These are phyloP conservation scores for Pluvialis apricaria DNA, from an alignment of 2,113 vertebrate genomes.

Conservation along the genomic window DNA sequence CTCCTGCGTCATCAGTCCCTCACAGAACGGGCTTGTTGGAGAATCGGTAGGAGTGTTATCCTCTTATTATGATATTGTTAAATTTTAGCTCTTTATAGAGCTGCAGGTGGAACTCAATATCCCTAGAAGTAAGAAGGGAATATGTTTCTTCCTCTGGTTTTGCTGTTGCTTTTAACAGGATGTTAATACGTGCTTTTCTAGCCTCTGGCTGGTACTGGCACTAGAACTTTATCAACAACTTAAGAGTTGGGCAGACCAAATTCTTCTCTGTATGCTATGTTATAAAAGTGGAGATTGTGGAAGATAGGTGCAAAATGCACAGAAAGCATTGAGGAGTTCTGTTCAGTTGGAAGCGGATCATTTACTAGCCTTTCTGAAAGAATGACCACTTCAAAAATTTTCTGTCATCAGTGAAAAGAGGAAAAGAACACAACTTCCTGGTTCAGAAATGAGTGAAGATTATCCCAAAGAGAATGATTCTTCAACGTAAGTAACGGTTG, in stretches of 20 bases:
- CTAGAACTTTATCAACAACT: background rate
- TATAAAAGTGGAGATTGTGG: background rate
- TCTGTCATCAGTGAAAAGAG: slow-evolving; percentile 85
- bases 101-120: background rate
- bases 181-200: background rate
- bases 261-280: background rate
- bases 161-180: background rate
- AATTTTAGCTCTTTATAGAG: background rate
- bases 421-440: slow-evolving; percentile 82
- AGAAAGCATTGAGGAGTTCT: background rate
- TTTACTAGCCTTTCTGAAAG: background rate
- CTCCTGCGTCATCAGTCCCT: slow-evolving; percentile 72
- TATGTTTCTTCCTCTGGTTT: background rate
- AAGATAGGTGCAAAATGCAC: background rate
- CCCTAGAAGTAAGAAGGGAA: background rate
- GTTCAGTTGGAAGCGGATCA: background rate
- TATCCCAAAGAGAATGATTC: slow-evolving; percentile 99
- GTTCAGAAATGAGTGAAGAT: slow-evolving; percentile 89
- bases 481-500: slow-evolving; percentile 81
- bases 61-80: background rate
- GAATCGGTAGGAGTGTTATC: slow-evolving; percentile 78
- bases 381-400: background rate
- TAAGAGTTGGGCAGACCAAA: background rate
- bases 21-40: slow-evolving; percentile 85
- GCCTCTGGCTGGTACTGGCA: background rate